phyloP scores from a whole-genome alignment of 2,113 vertebrate species.

The Ictalurus furcatus region DNA sequence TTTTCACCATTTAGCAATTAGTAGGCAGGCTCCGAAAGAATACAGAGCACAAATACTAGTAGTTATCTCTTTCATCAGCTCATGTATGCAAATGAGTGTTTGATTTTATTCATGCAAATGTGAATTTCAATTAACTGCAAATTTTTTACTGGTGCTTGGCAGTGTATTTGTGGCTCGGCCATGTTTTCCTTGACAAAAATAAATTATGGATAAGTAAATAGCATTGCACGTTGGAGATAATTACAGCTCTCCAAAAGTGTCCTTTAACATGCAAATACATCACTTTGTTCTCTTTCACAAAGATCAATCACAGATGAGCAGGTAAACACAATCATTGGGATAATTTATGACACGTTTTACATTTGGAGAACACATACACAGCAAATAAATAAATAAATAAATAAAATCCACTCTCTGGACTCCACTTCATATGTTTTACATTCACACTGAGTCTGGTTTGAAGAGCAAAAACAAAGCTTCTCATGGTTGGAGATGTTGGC shows the following conservation, averaged over 20 bases:
- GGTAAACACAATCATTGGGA: constrained; percentile 70
- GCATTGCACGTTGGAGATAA: constrained; percentile 75
- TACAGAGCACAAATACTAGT: constrained; percentile 74
- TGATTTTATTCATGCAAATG: constrained; percentile 80
- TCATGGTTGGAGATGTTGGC: constrained; percentile 43
- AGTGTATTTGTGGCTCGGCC: constrained; percentile 63
- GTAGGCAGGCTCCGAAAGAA: constrained; percentile 66
- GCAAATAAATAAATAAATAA: neutral
- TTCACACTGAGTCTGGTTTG: constrained; percentile 51
- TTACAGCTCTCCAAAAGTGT: constrained; percentile 65
- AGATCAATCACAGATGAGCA: constrained; percentile 77
- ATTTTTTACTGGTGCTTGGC: constrained; percentile 72
- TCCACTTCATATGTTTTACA: constrained; percentile 48
- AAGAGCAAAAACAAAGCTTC: constrained; percentile 61
- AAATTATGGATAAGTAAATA: constrained; percentile 79
- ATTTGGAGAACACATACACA: constrained; percentile 64
- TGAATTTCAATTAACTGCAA: constrained; percentile 78
- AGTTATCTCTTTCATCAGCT: constrained; percentile 78
- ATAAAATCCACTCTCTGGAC: constrained; percentile 13
- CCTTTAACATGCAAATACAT: constrained; percentile 76
- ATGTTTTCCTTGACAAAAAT: constrained; percentile 71
- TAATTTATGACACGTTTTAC: constrained; percentile 72
- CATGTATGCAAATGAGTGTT: constrained; percentile 79
- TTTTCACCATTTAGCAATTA: constrained; percentile 77
- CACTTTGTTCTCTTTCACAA: constrained; percentile 72